Base-by-base conservation (phyloP, 2,113 vertebrate genomes). In the Chloroceryle aenea region DNA sequence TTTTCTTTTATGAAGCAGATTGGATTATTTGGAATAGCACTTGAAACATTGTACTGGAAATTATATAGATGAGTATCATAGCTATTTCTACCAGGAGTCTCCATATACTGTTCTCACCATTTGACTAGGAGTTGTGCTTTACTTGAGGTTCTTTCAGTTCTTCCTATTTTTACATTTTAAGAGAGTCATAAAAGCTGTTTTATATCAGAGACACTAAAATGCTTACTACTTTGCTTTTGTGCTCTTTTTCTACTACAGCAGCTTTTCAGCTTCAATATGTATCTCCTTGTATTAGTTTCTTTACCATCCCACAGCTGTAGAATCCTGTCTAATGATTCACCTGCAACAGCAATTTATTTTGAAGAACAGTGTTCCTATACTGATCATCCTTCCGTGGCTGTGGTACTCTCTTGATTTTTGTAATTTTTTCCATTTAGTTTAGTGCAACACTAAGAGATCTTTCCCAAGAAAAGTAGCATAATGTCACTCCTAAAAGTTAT, bases 261-360 rank as follows among this genome's bases (percentile, higher is more conserved):
- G 8, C 14, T 64, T 90, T 79, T 30, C 1, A 1, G 53, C 27
- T 66, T 83, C 72, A 64, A 7, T 18, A 22, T 0, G 0, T 26
- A 21, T 30, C 9, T 67, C 29, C 40, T n/a, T 67, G 40, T 67
- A 45, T 43, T 21, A 47, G 68, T 53, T 68, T 53, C 48, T 85
- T 61, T 72, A 50, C 50, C 10, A 85, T 10, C 13, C 10, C 20
- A 47, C 52, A 64, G 36, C 56, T 38, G 26, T 8, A 63, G 53
- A 61, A 52, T 34, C 48, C 79, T 74, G 53, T 50, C 58, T 72
- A 59, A 29, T 47, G 34, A 45, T 84, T 93, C 30, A 71, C 29
- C 47, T 59, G 52, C 32, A 74, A 25, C 53, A 85, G 64, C 20
- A 85, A 42, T 22, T 62, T 88, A n/a, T 15, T 74, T 43, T 71